Conservation (phyloP, 1,140 invertebrate genomes). For the Drosophila nigrodunni region DNA sequence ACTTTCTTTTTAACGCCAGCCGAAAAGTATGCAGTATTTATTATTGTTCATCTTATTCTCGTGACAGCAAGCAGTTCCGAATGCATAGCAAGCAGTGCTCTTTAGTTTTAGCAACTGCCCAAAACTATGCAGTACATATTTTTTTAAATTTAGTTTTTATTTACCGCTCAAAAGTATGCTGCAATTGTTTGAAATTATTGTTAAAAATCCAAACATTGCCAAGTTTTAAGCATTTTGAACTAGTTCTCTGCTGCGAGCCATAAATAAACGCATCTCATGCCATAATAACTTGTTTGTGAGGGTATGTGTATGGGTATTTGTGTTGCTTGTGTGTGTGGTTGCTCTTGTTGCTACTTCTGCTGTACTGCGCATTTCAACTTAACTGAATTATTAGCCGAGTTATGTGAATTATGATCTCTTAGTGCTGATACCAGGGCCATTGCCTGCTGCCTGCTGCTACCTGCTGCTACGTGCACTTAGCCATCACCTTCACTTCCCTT, state of each 20-base stretch:
- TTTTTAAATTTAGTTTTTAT: not conserved
- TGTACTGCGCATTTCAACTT: conserved; percentile 78
- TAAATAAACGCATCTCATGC: not conserved
- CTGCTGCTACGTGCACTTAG: conserved; percentile 30
- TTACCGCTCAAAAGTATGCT: not conserved
- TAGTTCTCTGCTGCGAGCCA: conserved; percentile 1
- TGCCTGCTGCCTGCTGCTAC: conserved; percentile 11
- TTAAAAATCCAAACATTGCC: not conserved
- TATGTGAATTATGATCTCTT: conserved; percentile 83
- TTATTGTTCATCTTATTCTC: no score
- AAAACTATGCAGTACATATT: not conserved
- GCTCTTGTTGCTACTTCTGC: conserved; percentile 43
- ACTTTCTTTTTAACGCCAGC: not conserved
- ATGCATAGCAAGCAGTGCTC: no score
- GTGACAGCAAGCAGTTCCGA: no score
- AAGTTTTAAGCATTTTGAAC: not conserved
- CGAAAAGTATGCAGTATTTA: not conserved
- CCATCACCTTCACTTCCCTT: conserved; percentile 18
- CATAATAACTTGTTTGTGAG: conserved; percentile 1
- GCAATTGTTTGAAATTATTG: not conserved
- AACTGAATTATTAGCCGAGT: conserved; percentile 83
- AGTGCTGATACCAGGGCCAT: conserved; percentile 67
- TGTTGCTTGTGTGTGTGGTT: conserved; percentile 32
- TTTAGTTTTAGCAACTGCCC: not conserved
- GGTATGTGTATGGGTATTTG: conserved; percentile 14